Percentiles rank a stretch among this genome's conserved stretches.
These are phyloP conservation scores for Coilia nasus DNA, from an alignment of 2,797 vertebrate species.

Conservation along the genomic window DNA sequence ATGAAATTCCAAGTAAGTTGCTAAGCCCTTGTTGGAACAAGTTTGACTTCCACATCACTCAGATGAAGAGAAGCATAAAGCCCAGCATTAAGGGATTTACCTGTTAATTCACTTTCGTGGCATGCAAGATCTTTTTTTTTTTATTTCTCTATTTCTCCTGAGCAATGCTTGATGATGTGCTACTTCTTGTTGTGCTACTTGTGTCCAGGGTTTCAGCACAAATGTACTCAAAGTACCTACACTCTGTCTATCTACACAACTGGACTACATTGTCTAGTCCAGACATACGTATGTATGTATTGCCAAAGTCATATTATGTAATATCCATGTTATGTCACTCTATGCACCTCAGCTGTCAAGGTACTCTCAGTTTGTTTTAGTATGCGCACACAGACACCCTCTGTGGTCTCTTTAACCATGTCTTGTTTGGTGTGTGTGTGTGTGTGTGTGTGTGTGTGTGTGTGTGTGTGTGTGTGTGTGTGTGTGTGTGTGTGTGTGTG, in stretches of 20 bases:
- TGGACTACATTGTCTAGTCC: too few species aligned
- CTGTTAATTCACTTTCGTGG: not conserved
- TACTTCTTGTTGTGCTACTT: too few species aligned
- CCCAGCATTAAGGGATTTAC: not conserved
- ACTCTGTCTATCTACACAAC: too few species aligned
- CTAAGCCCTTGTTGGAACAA: not conserved
- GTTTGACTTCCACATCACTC: not conserved
- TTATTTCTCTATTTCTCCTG: too few species aligned
- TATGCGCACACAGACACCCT: not conserved
- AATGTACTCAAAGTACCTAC: too few species aligned
- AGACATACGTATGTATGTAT: too few species aligned
- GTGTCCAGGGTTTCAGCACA: too few species aligned
- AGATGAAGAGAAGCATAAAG: not conserved
- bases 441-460: slow-evolving; percentile 24
- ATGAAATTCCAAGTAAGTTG: not conserved
- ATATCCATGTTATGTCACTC: not conserved
- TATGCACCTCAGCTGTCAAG: not conserved
- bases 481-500: slow-evolving; percentile 27
- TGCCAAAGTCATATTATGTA: too few species aligned
- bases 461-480: slow-evolving; percentile 27
- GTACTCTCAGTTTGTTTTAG: not conserved
- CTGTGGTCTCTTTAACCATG: not conserved
- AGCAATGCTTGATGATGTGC: too few species aligned
- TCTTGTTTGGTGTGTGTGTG: not conserved
- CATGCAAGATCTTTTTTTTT: too few species aligned